Evolutionary conservation across 2,888 invertebrate species (phyloP).

Genomic region (Rhamphomyia laevipes): DNA sequence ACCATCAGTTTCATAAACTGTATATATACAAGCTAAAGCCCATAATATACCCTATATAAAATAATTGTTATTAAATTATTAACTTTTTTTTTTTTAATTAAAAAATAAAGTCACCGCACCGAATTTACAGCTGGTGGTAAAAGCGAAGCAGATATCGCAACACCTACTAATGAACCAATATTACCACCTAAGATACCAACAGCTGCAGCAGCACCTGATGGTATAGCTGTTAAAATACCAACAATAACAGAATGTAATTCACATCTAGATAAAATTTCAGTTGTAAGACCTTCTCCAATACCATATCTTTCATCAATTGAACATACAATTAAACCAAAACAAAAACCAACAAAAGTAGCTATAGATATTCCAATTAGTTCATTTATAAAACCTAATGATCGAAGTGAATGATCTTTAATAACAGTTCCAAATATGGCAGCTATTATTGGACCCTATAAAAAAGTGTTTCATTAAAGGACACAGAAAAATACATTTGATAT

Average conservation of each 20-base stretch:
- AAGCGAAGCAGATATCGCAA: conserved; percentile 70
- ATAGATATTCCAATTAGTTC: conserved; percentile 55
- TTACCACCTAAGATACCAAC: conserved; percentile 67
- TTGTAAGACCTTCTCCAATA: conserved; percentile 49
- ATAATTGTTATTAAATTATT: background rate
- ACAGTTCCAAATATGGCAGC: conserved; percentile 65
- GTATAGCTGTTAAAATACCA: conserved; percentile 60
- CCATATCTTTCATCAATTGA: conserved; percentile 45
- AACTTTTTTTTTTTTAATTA: background rate
- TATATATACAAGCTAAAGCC: conserved; percentile 48
- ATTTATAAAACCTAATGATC: conserved; percentile 51
- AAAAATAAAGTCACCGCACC: conserved; percentile 33
- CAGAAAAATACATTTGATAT: background rate
- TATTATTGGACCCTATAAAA: conserved; percentile 56
- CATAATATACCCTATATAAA: conserved; percentile 47
- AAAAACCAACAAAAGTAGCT: conserved; percentile 54
- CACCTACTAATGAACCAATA: conserved; percentile 65
- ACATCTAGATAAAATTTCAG: conserved; percentile 54
- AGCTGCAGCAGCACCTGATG: conserved; percentile 68
- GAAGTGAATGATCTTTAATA: conserved; percentile 50
- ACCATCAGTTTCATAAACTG: conserved; percentile 39
- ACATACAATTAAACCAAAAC: conserved; percentile 51
- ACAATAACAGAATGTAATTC: conserved; percentile 54
- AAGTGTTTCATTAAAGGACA: background rate
- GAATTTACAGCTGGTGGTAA: conserved; percentile 73